Evolutionary conservation across 2,888 invertebrate species (phyloP), one percentile per base, ranked within the genome.

Genomic region (Caenorhabditis plicata): DNA sequence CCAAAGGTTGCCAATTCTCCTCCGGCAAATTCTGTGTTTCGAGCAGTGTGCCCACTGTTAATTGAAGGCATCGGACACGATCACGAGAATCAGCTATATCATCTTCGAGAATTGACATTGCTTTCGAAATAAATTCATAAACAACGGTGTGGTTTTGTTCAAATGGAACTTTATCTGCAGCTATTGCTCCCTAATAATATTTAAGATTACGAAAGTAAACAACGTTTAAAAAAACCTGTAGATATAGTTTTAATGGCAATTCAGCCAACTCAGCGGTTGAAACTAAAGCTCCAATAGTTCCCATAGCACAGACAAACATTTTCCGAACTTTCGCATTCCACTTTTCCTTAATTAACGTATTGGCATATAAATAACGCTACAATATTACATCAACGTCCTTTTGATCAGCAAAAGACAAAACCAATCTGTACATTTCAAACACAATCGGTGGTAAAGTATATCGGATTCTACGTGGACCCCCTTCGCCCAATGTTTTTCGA

Each of bases 311-410:
- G 83, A 95, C 92, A 85, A 98, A 92, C 68, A 98, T 93, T 84
- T 95, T 96, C 82, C 91, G 90, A 77, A 95, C 92, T 81, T 98
- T 96, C 83, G 92, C 94, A 82, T 94, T 91, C 95, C 96, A 98
- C 85, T 92, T 90, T 81, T 96, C 95, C 88, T 90, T 47, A 46
- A 65, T n/a, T n/a, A n/a, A n/a, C n/a, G n/a, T n/a, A n/a, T n/a
- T n/a, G n/a, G n/a, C n/a, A n/a, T n/a, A n/a, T n/a, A n/a, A 44
- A 35, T 8, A 50, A 13, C 11, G 2, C 3, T 4, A 35, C n/a
- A 47, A 15, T 7, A 22, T 44, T 22, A 44, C 27, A 33, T 56
- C 58, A 13, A 58, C 56, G 15, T 60, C 58, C 41, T 58, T 64
- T 39, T 50, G 49, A n/a, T 65, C 68, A 3, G 54, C 46, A 36